Conservation (phyloP, 2,797 vertebrate genomes). For the Esox masquinongy region DNA sequence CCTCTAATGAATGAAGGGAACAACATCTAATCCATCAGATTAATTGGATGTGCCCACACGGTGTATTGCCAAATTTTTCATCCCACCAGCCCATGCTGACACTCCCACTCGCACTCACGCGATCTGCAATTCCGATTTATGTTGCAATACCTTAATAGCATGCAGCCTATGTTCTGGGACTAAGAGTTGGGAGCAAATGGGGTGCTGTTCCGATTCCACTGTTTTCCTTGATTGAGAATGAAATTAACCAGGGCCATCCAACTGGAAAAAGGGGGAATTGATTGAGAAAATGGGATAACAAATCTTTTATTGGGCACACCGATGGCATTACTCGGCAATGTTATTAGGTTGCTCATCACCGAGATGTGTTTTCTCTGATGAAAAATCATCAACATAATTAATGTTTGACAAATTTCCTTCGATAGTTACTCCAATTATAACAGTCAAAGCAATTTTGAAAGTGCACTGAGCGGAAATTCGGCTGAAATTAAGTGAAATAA, state of each 20-base stretch:
- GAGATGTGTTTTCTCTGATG: slow-evolving; percentile 24
- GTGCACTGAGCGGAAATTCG: background rate
- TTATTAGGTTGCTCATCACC: slow-evolving; percentile 25
- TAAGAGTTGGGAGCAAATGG: background rate
- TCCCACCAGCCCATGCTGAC: slow-evolving; percentile 25
- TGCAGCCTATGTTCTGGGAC: background rate
- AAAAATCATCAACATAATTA: slow-evolving; percentile 20
- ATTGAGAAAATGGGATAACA: slow-evolving; percentile 13
- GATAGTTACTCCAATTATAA: slow-evolving; percentile 16
- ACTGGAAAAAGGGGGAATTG: slow-evolving; percentile 22
- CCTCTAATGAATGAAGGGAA: slow-evolving; percentile 65
- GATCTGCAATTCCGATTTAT: slow-evolving; percentile 53
- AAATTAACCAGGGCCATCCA: slow-evolving; percentile 34
- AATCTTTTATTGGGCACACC: slow-evolving; percentile 31
- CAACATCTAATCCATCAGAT: slow-evolving; percentile 74
- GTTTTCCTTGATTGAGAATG: slow-evolving; percentile 36
- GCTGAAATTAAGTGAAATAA: background rate
- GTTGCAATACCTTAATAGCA: slow-evolving; percentile 24
- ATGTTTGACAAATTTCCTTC: slow-evolving; percentile 4
- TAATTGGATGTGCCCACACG: slow-evolving; percentile 67
- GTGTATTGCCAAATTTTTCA: slow-evolving; percentile 68
- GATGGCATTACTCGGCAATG: slow-evolving; percentile 8
- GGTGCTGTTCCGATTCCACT: background rate
- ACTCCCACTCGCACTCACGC: slow-evolving; percentile 31
- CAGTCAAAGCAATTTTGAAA: slow-evolving; percentile 15